These are phyloP conservation scores for Tanytarsus gracilentus DNA, from an alignment of 2,888 invertebrate species.

Conservation along the genomic window DNA sequence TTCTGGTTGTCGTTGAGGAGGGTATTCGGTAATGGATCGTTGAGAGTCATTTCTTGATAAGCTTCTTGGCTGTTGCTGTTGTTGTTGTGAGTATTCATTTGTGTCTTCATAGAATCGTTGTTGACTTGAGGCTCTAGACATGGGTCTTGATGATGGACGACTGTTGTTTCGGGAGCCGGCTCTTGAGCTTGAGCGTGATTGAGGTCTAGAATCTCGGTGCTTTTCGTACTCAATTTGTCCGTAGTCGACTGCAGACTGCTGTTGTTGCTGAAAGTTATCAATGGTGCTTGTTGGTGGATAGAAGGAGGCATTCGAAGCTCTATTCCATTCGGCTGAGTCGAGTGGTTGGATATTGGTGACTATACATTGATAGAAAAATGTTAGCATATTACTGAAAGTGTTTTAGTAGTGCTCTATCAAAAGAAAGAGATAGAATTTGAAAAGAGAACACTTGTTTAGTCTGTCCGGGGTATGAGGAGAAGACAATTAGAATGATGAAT, in stretches of 20 bases:
- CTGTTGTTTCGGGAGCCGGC: not conserved
- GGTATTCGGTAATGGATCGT: slow-evolving; percentile 29
- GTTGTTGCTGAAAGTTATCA: slow-evolving; percentile 14
- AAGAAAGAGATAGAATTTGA: slow-evolving; percentile 9
- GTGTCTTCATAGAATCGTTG: slow-evolving; percentile 21
- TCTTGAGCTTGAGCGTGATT: not conserved
- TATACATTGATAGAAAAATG: slow-evolving; percentile 7
- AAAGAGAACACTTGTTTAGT: slow-evolving; percentile 10
- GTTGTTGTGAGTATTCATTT: not conserved
- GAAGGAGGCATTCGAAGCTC: not conserved
- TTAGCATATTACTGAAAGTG: slow-evolving; percentile 5
- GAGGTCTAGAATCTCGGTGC: not conserved
- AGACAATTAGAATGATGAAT: slow-evolving; percentile 1
- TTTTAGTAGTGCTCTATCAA: not conserved
- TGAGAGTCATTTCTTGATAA: slow-evolving; percentile 20
- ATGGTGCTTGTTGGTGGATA: slow-evolving; percentile 7
- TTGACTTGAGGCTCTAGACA: slow-evolving; percentile 17
- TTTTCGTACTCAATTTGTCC: slow-evolving; percentile 13
- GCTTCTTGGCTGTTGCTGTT: slow-evolving; percentile 10
- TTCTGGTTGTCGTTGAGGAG: slow-evolving; percentile 32
- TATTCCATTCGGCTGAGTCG: slow-evolving; percentile 21
- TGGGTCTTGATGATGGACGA: slow-evolving; percentile 6
- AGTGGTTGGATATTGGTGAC: slow-evolving; percentile 8
- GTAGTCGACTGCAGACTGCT: slow-evolving; percentile 12
- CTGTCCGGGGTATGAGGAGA: not conserved